phyloP scores from a whole-genome alignment of 2,113 vertebrate species.

The Tupaia chinensis region DNA sequence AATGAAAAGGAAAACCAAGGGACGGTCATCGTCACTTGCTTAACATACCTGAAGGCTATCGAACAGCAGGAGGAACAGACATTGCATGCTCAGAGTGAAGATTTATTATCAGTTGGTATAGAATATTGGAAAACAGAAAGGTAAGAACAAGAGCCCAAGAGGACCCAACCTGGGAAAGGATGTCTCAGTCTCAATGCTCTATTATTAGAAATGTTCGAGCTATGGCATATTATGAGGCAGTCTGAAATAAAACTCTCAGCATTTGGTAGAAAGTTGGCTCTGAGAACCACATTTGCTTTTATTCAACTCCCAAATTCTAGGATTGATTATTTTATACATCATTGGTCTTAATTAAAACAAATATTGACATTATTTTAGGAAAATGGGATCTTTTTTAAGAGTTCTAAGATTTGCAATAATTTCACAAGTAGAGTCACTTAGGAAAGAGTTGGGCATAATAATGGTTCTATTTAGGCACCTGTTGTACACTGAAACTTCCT shows the following conservation, averaged over 20 bases:
- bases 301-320: constrained; percentile 11
- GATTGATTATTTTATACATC: background rate
- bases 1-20: constrained; percentile 27
- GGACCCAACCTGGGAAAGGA: background rate
- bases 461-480: background rate
- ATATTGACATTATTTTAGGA: background rate
- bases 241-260: background rate
- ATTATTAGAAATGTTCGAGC: background rate
- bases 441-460: background rate
- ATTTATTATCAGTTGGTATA: background rate
- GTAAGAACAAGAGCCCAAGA: background rate
- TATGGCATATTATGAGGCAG: background rate
- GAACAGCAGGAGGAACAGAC: background rate
- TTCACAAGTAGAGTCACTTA: constrained; percentile 26
- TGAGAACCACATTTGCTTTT: background rate
- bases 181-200: background rate
- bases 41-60: constrained; percentile 20
- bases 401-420: background rate
- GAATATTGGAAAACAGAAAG: background rate
- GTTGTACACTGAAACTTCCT: background rate
- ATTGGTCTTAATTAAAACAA: constrained; percentile 31
- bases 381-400: background rate
- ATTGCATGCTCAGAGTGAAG: background rate
- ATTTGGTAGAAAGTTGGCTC: background rate
- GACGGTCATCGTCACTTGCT: background rate